Conservation (phyloP, 2,797 vertebrate species). For the Myotis myotis region DNA sequence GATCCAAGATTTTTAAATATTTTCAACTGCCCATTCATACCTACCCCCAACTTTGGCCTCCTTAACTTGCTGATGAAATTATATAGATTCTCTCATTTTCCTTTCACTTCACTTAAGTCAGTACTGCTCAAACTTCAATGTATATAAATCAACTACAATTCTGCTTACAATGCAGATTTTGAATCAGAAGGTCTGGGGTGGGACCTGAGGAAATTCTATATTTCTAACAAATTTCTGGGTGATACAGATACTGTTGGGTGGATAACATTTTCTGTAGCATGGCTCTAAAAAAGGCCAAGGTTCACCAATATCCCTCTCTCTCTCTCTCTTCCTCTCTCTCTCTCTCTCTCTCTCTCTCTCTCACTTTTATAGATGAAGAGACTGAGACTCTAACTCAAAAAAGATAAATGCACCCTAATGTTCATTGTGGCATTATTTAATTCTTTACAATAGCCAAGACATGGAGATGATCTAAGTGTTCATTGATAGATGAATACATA, state of each 20-base stretch:
- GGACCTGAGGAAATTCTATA: background rate
- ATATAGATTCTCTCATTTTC: background rate
- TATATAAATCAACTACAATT: background rate
- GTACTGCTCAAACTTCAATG: background rate
- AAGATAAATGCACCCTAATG: background rate
- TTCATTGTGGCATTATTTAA: background rate
- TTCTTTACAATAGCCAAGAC: background rate
- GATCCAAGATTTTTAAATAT: background rate
- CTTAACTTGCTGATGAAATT: conserved; percentile 34
- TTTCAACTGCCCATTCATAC: background rate
- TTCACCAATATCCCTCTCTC: background rate
- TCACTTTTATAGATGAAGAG: background rate
- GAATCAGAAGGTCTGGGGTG: background rate
- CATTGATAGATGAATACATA: background rate
- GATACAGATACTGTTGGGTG: background rate
- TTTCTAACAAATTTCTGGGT: conserved; percentile 28
- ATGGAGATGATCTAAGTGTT: background rate
- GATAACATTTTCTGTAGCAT: background rate
- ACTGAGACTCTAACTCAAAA: background rate
- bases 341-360: too few relatives aligned
- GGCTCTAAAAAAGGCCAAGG: background rate
- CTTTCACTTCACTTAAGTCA: background rate
- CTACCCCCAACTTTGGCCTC: background rate
- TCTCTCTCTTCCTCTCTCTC: too few relatives aligned
- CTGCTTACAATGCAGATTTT: background rate